Evolutionary conservation across 2,113 vertebrate genomes (phyloP).

Genomic region (Platanista minor): DNA sequence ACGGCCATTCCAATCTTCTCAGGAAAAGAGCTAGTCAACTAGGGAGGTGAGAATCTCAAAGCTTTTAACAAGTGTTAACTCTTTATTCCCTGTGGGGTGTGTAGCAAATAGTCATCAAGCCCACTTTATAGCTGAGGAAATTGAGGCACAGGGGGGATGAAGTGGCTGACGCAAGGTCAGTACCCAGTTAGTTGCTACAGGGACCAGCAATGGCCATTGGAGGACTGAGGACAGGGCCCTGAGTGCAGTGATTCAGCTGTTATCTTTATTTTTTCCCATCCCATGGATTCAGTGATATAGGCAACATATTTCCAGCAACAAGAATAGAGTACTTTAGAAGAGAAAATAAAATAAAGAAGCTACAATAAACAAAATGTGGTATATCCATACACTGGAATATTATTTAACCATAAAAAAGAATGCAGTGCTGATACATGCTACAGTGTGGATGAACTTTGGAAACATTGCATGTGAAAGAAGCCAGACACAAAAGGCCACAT

Average conservation of each 20-base stretch:
- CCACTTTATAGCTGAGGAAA: constrained; percentile 41
- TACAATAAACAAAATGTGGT: neutral
- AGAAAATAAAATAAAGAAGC: neutral
- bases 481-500: too few relatives aligned
- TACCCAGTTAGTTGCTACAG: neutral
- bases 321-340: neutral
- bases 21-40: neutral
- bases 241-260: neutral
- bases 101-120: constrained; percentile 43
- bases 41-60: neutral
- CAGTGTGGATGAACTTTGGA: neutral
- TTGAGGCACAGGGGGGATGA: neutral
- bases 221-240: neutral
- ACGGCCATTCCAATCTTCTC: neutral
- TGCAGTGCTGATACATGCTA: neutral
- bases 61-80: constrained; percentile 60
- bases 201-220: neutral
- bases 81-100: neutral
- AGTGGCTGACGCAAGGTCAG: neutral
- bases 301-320: neutral
- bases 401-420: neutral
- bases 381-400: neutral
- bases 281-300: neutral
- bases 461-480: neutral
- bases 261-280: neutral